Percentiles rank a stretch among this genome's conserved stretches.
phyloP scores from a whole-genome alignment of 2,888 invertebrate species.

The Bimastos eiseni region DNA sequence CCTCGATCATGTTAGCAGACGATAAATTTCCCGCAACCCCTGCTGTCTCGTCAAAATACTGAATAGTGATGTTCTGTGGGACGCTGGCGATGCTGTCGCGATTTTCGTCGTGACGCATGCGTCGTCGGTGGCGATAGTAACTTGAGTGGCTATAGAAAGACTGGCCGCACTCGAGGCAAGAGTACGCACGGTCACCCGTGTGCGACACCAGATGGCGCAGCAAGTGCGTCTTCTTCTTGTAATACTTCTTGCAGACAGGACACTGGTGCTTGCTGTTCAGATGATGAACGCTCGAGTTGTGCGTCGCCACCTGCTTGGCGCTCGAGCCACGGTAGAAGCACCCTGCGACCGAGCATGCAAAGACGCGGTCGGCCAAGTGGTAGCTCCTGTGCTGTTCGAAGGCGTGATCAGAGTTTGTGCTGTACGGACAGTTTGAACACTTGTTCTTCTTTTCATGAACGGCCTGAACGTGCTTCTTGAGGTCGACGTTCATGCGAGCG shows the following conservation, averaged over 20 bases:
- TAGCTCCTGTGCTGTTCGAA: slow-evolving; percentile 38
- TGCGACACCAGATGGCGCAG: slow-evolving; percentile 42
- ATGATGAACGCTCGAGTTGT: slow-evolving; percentile 37
- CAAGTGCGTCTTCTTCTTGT: slow-evolving; percentile 43
- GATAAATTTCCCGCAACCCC: background rate
- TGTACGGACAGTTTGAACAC: slow-evolving; percentile 36
- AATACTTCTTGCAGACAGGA: slow-evolving; percentile 40
- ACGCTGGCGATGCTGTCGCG: slow-evolving; percentile 62
- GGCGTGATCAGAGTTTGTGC: slow-evolving; percentile 34
- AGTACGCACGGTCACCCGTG: slow-evolving; percentile 40
- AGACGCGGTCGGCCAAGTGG: slow-evolving; percentile 37
- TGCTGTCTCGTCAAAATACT: slow-evolving; percentile 30
- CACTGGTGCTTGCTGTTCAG: slow-evolving; percentile 38
- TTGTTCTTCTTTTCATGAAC: slow-evolving; percentile 40
- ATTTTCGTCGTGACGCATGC: slow-evolving; percentile 41
- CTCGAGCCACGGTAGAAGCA: slow-evolving; percentile 39
- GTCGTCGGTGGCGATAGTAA: slow-evolving; percentile 42
- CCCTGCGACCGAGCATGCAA: slow-evolving; percentile 28
- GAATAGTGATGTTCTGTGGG: slow-evolving; percentile 43
- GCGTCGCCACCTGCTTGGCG: slow-evolving; percentile 34
- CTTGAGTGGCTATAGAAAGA: slow-evolving; percentile 39
- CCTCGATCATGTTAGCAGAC: background rate
- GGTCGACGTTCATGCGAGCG: slow-evolving; percentile 36
- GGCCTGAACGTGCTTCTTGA: slow-evolving; percentile 38
- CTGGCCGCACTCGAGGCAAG: slow-evolving; percentile 39